Conservation (phyloP, 92 coral and sea anemone genomes). For the Hydrozoanthus gracilis region DNA sequence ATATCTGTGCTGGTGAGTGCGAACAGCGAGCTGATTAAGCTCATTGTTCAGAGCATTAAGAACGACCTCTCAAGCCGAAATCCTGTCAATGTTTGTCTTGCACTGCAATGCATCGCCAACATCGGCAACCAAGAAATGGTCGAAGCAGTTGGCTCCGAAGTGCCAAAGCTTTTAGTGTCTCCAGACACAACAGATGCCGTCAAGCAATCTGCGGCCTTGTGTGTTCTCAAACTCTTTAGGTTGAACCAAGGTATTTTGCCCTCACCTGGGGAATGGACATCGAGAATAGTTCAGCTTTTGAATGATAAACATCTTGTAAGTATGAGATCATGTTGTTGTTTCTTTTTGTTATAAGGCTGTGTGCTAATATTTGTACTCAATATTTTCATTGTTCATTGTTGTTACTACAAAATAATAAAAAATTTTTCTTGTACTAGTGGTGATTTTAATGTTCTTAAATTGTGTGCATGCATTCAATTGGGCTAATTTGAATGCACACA, state of each 20-base stretch:
- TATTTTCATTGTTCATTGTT: no score
- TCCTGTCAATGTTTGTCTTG: constrained; percentile 93
- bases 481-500: no score
- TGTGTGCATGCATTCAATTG: no score
- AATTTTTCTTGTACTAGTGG: no score
- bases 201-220: constrained; percentile 95
- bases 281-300: constrained; percentile 93
- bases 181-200: constrained; percentile 97
- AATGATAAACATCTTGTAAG: constrained; percentile 97
- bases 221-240: constrained; percentile 91
- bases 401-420: no score
- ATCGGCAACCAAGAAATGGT: constrained; percentile 98
- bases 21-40: constrained; percentile 94
- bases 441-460: no score
- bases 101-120: constrained; percentile 96
- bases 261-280: constrained; percentile 95
- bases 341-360: no score
- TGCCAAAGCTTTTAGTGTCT: constrained; percentile 96
- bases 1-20: constrained; percentile 98
- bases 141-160: constrained; percentile 91
- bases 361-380: no score
- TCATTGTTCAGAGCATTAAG: constrained; percentile 95
- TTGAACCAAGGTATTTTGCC: constrained; percentile 83
- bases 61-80: constrained; percentile 96
- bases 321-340: not conserved